Evolutionary conservation across 2,113 vertebrate genomes (phyloP).

Genomic region (Morphnarchus princeps): DNA sequence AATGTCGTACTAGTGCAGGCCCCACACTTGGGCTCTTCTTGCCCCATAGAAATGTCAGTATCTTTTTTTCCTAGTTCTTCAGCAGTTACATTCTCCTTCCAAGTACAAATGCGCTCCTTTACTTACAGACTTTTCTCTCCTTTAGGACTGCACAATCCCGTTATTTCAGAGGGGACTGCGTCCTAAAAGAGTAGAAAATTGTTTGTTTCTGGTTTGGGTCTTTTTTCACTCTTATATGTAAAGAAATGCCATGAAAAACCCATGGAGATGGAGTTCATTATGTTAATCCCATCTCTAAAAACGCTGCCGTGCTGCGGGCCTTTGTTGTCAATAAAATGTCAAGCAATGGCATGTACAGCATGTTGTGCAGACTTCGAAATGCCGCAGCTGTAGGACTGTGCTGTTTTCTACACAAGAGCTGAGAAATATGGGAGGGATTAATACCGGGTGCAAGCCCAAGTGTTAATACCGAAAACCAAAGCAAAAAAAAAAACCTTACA

Average conservation of each 20-base stretch:
- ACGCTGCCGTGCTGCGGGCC: not conserved
- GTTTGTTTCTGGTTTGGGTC: not conserved
- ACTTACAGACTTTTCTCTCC: not conserved
- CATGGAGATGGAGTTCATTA: slow-evolving; percentile 33
- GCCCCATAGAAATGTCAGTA: not conserved
- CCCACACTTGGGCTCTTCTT: not conserved
- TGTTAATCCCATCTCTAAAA: slow-evolving; percentile 52
- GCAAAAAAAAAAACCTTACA: not conserved
- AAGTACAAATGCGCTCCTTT: not conserved
- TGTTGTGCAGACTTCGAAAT: slow-evolving; percentile 9
- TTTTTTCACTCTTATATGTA: not conserved
- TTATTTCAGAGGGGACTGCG: not conserved
- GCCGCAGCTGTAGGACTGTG: not conserved
- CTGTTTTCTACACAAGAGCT: not conserved
- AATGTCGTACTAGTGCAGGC: not conserved
- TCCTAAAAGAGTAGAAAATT: not conserved
- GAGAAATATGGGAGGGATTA: slow-evolving; percentile 8
- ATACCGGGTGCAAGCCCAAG: not conserved
- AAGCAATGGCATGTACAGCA: slow-evolving; percentile 18
- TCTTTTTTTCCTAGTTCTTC: not conserved
- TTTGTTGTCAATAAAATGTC: slow-evolving; percentile 59
- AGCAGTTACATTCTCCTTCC: not conserved
- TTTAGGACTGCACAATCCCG: not conserved
- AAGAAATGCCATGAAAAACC: slow-evolving; percentile 26
- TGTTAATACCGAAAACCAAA: not conserved